These are phyloP conservation scores for Escarpia spicata DNA, from an alignment of 2,888 invertebrate species.

Conservation along the genomic window DNA sequence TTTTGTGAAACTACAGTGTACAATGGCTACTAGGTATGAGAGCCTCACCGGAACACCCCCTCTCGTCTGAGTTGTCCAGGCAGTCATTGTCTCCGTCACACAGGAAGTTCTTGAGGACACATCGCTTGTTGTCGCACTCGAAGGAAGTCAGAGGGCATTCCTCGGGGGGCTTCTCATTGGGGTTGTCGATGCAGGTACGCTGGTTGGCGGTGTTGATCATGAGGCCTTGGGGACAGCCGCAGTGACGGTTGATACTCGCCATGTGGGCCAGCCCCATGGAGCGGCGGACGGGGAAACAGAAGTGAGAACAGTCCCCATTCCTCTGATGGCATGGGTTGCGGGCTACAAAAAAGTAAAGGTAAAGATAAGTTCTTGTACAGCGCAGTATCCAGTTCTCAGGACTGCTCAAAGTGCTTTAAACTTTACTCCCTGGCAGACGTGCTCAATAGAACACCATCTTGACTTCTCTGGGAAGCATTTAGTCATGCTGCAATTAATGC, in stretches of 20 bases:
- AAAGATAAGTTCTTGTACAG: too few species aligned
- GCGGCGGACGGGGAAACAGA: constrained; percentile 90
- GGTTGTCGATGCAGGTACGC: constrained; percentile 79
- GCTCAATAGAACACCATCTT: too few species aligned
- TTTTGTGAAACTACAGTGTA: too few species aligned
- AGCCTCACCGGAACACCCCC: too few species aligned
- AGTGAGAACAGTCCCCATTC: constrained; percentile 92
- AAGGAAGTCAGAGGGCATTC: constrained; percentile 92
- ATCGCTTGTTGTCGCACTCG: constrained; percentile 88
- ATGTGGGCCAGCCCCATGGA: constrained; percentile 65
- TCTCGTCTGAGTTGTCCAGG: constrained; percentile 47
- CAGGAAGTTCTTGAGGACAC: constrained; percentile 55
- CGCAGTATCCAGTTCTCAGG: too few species aligned
- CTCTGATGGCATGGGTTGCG: constrained; percentile 30
- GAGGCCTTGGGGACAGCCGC: constrained; percentile 94
- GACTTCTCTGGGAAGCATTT: too few species aligned
- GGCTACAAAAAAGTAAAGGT: not conserved
- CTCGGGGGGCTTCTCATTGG: constrained; percentile 60
- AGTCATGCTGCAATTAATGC: too few species aligned
- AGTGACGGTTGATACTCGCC: constrained; percentile 64
- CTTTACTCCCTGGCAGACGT: too few species aligned
- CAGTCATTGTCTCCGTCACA: constrained; percentile 63
- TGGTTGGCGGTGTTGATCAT: constrained; percentile 75
- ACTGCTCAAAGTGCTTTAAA: too few species aligned
- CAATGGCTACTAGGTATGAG: too few species aligned